phyloP scores from a whole-genome alignment of 2,797 vertebrate species.

The Masticophis lateralis region DNA sequence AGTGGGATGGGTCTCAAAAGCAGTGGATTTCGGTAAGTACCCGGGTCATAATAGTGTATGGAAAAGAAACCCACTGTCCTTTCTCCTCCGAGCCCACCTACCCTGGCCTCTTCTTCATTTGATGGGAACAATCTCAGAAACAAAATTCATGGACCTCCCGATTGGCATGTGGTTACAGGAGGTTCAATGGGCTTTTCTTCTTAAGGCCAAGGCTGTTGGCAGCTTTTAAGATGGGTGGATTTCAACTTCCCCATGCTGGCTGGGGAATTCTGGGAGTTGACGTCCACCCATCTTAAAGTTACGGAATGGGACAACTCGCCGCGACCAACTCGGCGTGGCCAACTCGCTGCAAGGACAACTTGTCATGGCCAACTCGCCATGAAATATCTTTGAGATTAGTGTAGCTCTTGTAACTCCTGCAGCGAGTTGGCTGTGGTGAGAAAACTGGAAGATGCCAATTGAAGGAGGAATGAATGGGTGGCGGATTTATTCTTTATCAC shows the following conservation, averaged over 20 bases:
- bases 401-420: no score
- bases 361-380: no score
- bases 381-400: no score
- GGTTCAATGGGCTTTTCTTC: no score
- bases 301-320: no score
- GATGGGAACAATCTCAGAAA: neutral
- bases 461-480: neutral
- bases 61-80: neutral
- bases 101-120: neutral
- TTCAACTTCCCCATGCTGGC: neutral
- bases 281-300: neutral
- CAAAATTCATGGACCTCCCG: neutral
- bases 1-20: constrained; percentile 64
- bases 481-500: neutral
- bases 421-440: no score
- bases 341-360: no score
- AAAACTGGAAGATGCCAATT: neutral
- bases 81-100: neutral
- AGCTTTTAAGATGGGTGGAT: neutral
- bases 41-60: neutral
- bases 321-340: no score
- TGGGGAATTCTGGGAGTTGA: neutral
- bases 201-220: neutral
- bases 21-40: constrained; percentile 84
- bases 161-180: neutral